phyloP scores from a whole-genome alignment of 2,797 vertebrate genomes.

The Coccyzus lansbergi region DNA sequence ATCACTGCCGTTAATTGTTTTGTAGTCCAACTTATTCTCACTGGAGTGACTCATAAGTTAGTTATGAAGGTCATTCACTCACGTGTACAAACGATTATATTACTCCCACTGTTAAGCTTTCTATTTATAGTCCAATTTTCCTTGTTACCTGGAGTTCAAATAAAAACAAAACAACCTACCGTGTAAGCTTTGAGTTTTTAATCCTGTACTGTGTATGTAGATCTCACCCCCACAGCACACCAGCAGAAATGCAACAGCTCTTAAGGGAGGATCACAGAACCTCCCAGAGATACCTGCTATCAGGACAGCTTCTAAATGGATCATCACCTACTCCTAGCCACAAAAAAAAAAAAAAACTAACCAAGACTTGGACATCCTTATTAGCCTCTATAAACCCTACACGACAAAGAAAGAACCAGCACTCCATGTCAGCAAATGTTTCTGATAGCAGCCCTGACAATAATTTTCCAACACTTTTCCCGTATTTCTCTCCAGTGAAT shows the following conservation, averaged over 20 bases:
- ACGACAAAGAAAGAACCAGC: neutral
- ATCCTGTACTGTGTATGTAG: neutral
- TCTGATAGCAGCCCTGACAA: neutral
- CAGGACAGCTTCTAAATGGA: neutral
- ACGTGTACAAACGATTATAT: conserved; percentile 51
- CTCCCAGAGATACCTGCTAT: neutral
- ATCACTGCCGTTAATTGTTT: conserved; percentile 39
- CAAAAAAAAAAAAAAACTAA: neutral
- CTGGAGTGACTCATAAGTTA: conserved; percentile 43
- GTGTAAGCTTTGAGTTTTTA: neutral
- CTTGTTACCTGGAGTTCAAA: conserved; percentile 55
- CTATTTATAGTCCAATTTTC: conserved; percentile 69
- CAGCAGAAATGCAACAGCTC: neutral
- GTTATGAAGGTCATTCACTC: conserved; percentile 69
- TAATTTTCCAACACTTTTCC: neutral
- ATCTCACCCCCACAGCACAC: neutral
- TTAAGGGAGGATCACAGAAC: neutral
- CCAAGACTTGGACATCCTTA: neutral
- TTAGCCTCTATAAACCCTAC: neutral
- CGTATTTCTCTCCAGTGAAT: neutral
- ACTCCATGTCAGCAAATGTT: neutral
- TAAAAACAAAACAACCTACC: conserved; percentile 35
- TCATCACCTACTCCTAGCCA: neutral
- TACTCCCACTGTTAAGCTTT: conserved; percentile 62
- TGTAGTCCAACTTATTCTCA: conserved; percentile 39